Base-by-base conservation (phyloP, 2,797 vertebrate genomes). In the Lepilemur septentrionalis region DNA sequence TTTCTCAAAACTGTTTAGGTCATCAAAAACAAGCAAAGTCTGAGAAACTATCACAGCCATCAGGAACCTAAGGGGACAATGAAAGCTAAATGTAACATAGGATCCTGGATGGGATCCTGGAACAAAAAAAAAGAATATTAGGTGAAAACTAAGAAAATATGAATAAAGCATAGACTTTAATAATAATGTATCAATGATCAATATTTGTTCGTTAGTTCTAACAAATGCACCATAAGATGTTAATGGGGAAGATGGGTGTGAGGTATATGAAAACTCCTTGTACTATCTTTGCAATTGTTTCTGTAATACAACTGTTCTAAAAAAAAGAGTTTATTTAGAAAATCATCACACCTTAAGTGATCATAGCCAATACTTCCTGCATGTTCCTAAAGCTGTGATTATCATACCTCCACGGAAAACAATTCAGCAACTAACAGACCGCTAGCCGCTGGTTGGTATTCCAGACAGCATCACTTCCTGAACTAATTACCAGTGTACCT, bases 241-340 rank as follows among this genome's bases (percentile, higher is more conserved):
- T 91, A 91, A 41, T 46, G 6, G 50, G 20, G 30, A 89, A 79
- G 55, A n/a, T 23, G 82, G 70, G 43, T 79, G 5, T 1, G 8
- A 38, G 52, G 38, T 59, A 76, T 67, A 72, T 48, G 41, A 5
- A 52, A 89, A 65, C 18, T 43, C 57, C 35, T 75, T 90, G 2
- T 72, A 81, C 25, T 91, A 52, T 73, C 35, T 73, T 59, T 73
- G 52, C 12, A 35, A 30, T 72, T 88, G 79, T 73, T 78, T 72
- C 55, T 92, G 9, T 78, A 94, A 65, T 25, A 84, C 88, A 94
- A 63, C 13, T 92, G 1, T 84, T 78, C 48, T 79, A 70, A 61
- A 94, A 88, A n/a, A 87, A 81, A 55, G n/a, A 65, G 12, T 86
- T 95, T 91, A 65, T 59, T 93, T 61, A 70, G 38, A 89, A 97